Conservation (phyloP, 2,113 vertebrate genomes). For the Probosciger aterrimus region DNA sequence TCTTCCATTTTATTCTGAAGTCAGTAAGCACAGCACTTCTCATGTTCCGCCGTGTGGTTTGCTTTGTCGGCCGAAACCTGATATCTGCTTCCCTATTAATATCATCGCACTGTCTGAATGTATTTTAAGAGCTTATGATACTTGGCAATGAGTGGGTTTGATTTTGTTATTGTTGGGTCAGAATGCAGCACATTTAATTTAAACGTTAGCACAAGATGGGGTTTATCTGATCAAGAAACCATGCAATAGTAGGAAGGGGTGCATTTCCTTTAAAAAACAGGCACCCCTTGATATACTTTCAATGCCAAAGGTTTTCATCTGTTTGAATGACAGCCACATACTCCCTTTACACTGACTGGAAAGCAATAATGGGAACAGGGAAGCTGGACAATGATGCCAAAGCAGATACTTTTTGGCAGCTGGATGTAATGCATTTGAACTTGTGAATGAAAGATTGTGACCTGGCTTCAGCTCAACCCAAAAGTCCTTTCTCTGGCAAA, state of each 20-base stretch:
- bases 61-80: constrained; percentile 68
- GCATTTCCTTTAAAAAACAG: constrained; percentile 63
- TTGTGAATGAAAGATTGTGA: constrained; percentile 36
- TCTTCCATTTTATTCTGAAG: constrained; percentile 42
- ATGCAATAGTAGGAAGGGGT: constrained; percentile 51
- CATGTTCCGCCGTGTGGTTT: constrained; percentile 51
- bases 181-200: constrained; percentile 64
- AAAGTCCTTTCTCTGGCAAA: background rate
- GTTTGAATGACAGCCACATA: constrained; percentile 53
- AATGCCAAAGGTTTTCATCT: constrained; percentile 53
- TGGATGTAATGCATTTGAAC: background rate
- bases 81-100: constrained; percentile 71
- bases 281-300: constrained; percentile 41
- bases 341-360: constrained; percentile 20
- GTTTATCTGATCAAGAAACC: constrained; percentile 72
- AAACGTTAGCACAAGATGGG: constrained; percentile 63
- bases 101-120: constrained; percentile 70
- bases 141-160: constrained; percentile 49
- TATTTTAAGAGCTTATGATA: constrained; percentile 67
- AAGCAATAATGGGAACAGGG: background rate
- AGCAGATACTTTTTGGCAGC: constrained; percentile 17
- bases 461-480: background rate
- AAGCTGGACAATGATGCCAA: background rate
- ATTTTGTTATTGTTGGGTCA: constrained; percentile 76
- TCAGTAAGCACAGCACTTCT: constrained; percentile 50